Base-by-base conservation (phyloP, 2,888 invertebrate genomes). In the Isotomurus palustris region DNA sequence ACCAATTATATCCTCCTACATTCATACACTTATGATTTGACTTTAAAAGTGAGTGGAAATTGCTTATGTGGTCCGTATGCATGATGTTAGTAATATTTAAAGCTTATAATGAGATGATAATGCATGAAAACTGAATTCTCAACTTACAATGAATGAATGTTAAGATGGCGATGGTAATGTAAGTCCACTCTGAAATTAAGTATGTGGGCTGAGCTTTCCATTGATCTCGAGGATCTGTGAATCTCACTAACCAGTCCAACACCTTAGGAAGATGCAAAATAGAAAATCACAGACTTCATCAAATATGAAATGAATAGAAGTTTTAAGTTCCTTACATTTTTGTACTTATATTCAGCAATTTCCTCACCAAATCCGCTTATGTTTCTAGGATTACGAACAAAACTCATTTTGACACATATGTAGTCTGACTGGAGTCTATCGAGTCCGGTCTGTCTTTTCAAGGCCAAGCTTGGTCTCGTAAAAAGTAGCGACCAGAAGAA, bases 131-230 rank as follows among this genome's bases (percentile, higher is more conserved):
- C n/a, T n/a, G n/a, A 8, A 44, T 29, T 28, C 14, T 17, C 29
- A 29, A 60, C 75, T 75, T 79, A 86, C 86, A 84, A 74, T 88
- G 88, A 48, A 82, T 62, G 2, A 87, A 76, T 0, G 87, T 87
- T 32, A 84, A 67, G 1, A 83, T 44, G 10, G 83, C 84, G 5
- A 85, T 82, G 5, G 84, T 68, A 38, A 84, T 71, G 73, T 79
- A 84, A 0, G 81, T 77, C 5, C 79, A 73, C 72, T 88, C 87
- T 6, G 82, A 80, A 49, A 84, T 75, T 48, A 87, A 67, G 73
- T 81, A 85, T 2, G 84, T 82, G 19, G 86, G 83, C 75, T 88
- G 83, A 17, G 84, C 80, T 63, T 78, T 77, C 82, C 83, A 84
- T 53, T 83, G 74, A 47, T 79, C 76, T 22, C 74, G 69, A 3